phyloP scores from a whole-genome alignment of 2,888 invertebrate genomes.

The Drosophila colorata region DNA sequence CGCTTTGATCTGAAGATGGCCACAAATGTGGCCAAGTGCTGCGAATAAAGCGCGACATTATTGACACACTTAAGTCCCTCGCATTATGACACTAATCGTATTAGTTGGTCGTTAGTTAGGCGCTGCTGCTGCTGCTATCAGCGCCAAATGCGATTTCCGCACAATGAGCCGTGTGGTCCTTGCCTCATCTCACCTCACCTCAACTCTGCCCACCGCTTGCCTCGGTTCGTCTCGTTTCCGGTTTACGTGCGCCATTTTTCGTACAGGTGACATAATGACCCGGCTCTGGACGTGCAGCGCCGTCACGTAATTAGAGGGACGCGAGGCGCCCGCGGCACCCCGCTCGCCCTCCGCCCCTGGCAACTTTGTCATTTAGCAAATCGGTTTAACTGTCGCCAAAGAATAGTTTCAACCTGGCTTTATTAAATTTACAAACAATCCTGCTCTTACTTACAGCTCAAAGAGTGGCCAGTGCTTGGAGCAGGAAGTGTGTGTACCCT shows the following conservation, averaged over 20 bases:
- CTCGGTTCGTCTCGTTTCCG: slow-evolving; percentile 59
- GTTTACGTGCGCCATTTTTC: slow-evolving; percentile 77
- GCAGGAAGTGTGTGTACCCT: neutral
- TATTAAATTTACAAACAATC: slow-evolving; percentile 68
- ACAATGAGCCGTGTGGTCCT: slow-evolving; percentile 57
- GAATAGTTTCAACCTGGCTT: slow-evolving; percentile 18
- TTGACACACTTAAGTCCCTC: slow-evolving; percentile 48
- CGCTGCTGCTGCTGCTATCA: slow-evolving; percentile 53
- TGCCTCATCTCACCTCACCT: neutral
- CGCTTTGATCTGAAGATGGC: neutral
- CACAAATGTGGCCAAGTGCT: slow-evolving; percentile 14
- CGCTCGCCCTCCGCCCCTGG: slow-evolving; percentile 16
- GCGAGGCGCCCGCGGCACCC: too few relatives aligned
- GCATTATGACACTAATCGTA: slow-evolving; percentile 80
- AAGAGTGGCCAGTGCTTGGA: too few relatives aligned
- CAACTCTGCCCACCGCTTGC: neutral
- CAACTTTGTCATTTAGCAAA: slow-evolving; percentile 73
- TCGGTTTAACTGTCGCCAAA: slow-evolving; percentile 66
- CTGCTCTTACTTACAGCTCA: slow-evolving; percentile 46
- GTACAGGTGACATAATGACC: slow-evolving; percentile 79
- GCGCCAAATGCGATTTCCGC: slow-evolving; percentile 77
- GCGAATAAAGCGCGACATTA: slow-evolving; percentile 39
- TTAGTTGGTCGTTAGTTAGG: slow-evolving; percentile 80
- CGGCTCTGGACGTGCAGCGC: slow-evolving; percentile 50
- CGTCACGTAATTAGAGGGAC: slow-evolving; percentile 66